Evolutionary conservation across 1,140 invertebrate species (phyloP).

Genomic region (Drosophila ananassae): DNA sequence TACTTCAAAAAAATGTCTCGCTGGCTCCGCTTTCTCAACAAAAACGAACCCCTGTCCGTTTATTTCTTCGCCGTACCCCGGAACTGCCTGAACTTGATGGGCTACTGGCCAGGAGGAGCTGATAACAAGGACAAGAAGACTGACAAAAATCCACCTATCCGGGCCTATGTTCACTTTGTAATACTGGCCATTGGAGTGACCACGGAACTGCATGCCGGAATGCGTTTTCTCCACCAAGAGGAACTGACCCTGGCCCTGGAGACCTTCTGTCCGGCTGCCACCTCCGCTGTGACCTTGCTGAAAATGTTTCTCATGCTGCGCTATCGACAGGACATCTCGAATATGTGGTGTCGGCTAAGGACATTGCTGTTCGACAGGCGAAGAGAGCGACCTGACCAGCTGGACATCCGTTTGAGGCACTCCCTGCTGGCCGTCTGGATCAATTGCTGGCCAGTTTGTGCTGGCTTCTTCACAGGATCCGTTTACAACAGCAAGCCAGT

Average conservation of each 20-base stretch:
- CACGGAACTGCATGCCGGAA: constrained; percentile 69
- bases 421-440: constrained; percentile 52
- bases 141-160: not conserved
- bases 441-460: constrained; percentile 67
- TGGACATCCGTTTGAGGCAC: constrained; percentile 24
- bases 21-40: constrained; percentile 35
- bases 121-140: not conserved
- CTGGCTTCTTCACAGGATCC: constrained; percentile 61
- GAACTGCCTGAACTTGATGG: constrained; percentile 56
- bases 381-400: constrained; percentile 8
- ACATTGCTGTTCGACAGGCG: constrained; percentile 19
- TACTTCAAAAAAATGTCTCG: not conserved
- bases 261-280: constrained; percentile 72
- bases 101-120: constrained; percentile 55
- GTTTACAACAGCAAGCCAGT: constrained; percentile 69
- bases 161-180: constrained; percentile 45
- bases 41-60: constrained; percentile 31
- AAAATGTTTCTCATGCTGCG: constrained; percentile 67
- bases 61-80: constrained; percentile 68
- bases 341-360: constrained; percentile 25
- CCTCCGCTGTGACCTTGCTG: constrained; percentile 69
- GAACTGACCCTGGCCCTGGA: constrained; percentile 58
- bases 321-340: constrained; percentile 50
- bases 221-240: not conserved
- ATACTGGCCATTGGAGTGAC: constrained; percentile 63